A percentile compares a stretch with the other conserved stretches of the same genome.
These are phyloP conservation scores for Darevskia nairensis DNA, from an alignment of 2,797 vertebrate genomes.

Conservation along the genomic window DNA sequence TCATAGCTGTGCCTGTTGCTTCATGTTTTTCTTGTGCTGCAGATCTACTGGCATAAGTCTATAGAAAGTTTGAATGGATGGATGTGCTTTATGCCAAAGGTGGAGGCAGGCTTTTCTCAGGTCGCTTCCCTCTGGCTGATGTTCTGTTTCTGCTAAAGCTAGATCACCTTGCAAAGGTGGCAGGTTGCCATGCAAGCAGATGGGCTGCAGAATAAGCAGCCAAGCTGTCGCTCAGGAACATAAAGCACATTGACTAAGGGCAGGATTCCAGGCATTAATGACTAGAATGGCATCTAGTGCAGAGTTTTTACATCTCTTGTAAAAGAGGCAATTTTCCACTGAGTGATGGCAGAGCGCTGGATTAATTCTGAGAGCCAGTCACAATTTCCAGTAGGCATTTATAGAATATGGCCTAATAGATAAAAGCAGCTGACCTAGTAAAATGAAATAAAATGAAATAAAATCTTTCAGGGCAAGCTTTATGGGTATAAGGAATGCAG, in stretches of 20 bases:
- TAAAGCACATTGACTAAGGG: constrained; percentile 60
- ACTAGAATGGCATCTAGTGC: constrained; percentile 48
- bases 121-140: constrained; percentile 49
- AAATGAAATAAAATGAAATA: neutral
- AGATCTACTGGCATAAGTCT: neutral
- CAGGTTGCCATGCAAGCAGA: constrained; percentile 68
- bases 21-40: neutral
- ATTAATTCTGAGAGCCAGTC: constrained; percentile 52
- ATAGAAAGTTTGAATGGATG: neutral
- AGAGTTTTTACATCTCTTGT: constrained; percentile 28
- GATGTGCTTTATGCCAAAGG: constrained; percentile 26
- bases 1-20: neutral
- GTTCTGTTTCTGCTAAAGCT: constrained; percentile 28
- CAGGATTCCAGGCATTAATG: constrained; percentile 49
- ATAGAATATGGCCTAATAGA: neutral
- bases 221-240: constrained; percentile 54
- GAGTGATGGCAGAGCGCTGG: constrained; percentile 18
- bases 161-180: constrained; percentile 70
- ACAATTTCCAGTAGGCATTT: neutral
- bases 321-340: constrained; percentile 4
- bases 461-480: neutral
- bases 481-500: neutral
- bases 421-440: neutral
- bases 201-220: constrained; percentile 52
- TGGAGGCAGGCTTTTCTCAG: neutral